Evolutionary conservation across 2,797 vertebrate species (phyloP).

Genomic region (Staurois parvus): DNA sequence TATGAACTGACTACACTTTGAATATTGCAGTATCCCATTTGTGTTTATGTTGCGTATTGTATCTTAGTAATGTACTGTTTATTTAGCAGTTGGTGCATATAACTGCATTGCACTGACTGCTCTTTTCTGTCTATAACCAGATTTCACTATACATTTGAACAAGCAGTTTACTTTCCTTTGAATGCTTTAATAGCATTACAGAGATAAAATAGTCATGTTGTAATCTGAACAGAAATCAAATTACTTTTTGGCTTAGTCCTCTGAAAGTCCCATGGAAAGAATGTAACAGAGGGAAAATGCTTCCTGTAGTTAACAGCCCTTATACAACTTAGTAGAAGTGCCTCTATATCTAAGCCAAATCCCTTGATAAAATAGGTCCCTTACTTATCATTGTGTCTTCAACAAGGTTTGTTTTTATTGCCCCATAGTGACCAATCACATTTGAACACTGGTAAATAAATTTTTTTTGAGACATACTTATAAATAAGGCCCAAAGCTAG

Average conservation of each 20-base stretch:
- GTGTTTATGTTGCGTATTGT: too few species aligned
- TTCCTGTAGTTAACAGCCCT: background rate
- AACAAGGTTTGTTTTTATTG: background rate
- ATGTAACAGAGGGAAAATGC: background rate
- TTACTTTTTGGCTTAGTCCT: background rate
- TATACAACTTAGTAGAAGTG: background rate
- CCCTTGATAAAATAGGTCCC: background rate
- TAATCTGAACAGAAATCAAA: conserved; percentile 3
- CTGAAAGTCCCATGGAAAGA: background rate
- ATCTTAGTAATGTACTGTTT: background rate
- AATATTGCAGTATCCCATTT: too few species aligned
- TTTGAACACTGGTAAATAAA: background rate
- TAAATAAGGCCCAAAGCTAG: too few species aligned
- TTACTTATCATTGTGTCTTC: background rate
- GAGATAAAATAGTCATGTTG: background rate
- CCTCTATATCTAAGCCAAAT: background rate
- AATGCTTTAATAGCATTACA: background rate
- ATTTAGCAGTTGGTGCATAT: background rate
- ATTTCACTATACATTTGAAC: too few species aligned
- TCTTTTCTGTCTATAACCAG: background rate
- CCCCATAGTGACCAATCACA: background rate
- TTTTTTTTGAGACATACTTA: too few species aligned
- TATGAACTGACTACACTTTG: too few species aligned
- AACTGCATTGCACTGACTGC: too few species aligned
- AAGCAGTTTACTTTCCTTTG: background rate